Percentiles rank a stretch among this genome's conserved stretches.
phyloP scores from a whole-genome alignment of 2,888 invertebrate genomes.

The Agrotis exclamationis region DNA sequence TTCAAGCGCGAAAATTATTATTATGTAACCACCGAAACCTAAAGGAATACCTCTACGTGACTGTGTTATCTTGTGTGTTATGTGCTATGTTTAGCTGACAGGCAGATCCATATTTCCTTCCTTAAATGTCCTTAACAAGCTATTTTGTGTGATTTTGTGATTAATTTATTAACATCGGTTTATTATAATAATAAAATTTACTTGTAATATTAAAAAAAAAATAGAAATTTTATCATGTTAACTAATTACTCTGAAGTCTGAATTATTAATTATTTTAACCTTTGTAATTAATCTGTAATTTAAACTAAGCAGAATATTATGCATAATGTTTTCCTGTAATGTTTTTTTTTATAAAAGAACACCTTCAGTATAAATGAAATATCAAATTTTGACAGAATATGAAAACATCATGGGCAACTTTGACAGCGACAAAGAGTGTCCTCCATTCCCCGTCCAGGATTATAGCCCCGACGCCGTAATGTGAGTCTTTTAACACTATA shows the following conservation, averaged over 20 bases:
- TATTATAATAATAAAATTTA: slow-evolving; percentile 1
- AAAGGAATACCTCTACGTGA: slow-evolving; percentile 12
- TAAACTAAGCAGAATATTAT: too few relatives aligned
- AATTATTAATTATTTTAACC: too few relatives aligned
- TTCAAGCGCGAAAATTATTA: neutral
- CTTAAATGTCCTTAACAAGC: slow-evolving; percentile 13
- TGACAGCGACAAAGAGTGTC: slow-evolving; percentile 92
- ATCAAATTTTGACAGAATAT: slow-evolving; percentile 73
- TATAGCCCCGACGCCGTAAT: slow-evolving; percentile 84
- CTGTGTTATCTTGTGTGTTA: neutral
- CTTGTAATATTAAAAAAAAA: too few relatives aligned
- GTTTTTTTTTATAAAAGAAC: too few relatives aligned
- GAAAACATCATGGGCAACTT: slow-evolving; percentile 79
- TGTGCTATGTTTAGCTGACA: slow-evolving; percentile 20
- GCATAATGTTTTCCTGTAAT: too few relatives aligned
- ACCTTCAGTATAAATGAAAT: slow-evolving; percentile 8
- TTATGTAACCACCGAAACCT: neutral
- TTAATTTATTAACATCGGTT: slow-evolving; percentile 50
- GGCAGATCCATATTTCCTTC: slow-evolving; percentile 14
- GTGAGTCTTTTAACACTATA: slow-evolving; percentile 73
- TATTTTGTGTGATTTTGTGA: slow-evolving; percentile 47
- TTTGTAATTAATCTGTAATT: neutral
- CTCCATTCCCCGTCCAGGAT: slow-evolving; percentile 93
- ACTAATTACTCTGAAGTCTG: too few relatives aligned
- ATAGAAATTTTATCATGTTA: too few relatives aligned